Evolutionary conservation across 2,888 invertebrate species (phyloP), one percentile per base, ranked within the genome.

Genomic region (Lissocephala sabroskyi): DNA sequence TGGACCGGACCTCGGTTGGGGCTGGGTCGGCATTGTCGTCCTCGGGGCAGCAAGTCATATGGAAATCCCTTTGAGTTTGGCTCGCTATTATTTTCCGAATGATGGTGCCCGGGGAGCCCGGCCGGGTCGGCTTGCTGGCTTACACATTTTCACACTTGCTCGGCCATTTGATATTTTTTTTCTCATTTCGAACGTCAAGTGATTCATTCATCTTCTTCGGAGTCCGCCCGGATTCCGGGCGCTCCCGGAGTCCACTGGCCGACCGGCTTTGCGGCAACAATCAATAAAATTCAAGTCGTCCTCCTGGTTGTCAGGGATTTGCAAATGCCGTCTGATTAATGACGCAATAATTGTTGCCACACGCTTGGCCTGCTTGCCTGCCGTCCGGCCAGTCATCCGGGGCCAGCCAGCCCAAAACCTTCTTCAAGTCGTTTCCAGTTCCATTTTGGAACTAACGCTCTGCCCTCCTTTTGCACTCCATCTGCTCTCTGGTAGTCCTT

Each of bases 271-370:
- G 35, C 41, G 47, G 48, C 49, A 68, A 64, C 73, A 75, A 73
- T 73, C 71, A 73, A 73, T 73, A 73, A 68, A 73, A 75, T 73
- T 75, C 68, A 73, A 71, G 64, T 71, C 23, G 3, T 23, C 23
- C 23, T 23, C 23, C 23, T 23, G 68, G 59, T 61, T 70, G 73
- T 63, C 70, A 53, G 63, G 49, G 52, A 62, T 71, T 68, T 71
- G 63, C 74, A 74, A 76, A 73, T 75, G 62, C 62, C 61, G 71
- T 58, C 78, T 79, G 79, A 79, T 79, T 76, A 79, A 79, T 79
- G 78, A 79, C 65, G 67, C 70, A 78, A 79, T 79, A 79, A 79
- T 79, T 79, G 79, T 58, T 67, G 63, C 52, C 71, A 67, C 54
- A 70, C 52, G 51, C 52, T 19, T 32, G 14, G n/a, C n/a, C n/a